Conservation (phyloP, 2,113 vertebrate species). For the Triplophysa siluroides region DNA sequence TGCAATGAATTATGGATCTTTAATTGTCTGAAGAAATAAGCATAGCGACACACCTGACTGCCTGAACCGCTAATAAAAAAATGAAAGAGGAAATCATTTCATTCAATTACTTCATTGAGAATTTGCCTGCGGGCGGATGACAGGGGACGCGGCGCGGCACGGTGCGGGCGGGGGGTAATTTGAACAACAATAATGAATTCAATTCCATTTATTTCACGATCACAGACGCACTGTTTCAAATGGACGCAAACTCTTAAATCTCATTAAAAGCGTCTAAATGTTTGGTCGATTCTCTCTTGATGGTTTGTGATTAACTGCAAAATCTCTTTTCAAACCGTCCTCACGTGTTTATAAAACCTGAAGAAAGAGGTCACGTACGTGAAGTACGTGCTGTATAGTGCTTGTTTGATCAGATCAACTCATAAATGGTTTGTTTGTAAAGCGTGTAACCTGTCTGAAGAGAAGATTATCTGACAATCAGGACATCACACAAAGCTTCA, state of each 20-base stretch:
- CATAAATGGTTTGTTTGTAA: too few species aligned
- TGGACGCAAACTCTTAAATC: not conserved
- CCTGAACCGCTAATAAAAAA: slow-evolving; percentile 32
- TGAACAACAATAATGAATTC: slow-evolving; percentile 21
- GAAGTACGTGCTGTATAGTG: too few species aligned
- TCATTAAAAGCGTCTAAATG: not conserved
- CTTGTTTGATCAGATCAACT: too few species aligned
- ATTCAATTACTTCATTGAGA: slow-evolving; percentile 32
- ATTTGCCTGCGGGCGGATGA: not conserved
- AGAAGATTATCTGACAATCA: too few species aligned
- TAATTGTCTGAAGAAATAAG: slow-evolving; percentile 39
- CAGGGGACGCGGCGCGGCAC: not conserved
- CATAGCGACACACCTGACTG: slow-evolving; percentile 23
- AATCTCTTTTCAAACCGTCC: not conserved
- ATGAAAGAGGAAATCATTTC: slow-evolving; percentile 23
- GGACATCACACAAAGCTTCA: too few species aligned
- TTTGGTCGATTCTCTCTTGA: not conserved
- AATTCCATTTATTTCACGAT: slow-evolving; percentile 15
- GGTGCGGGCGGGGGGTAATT: slow-evolving; percentile 10
- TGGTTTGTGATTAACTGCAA: not conserved
- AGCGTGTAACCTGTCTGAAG: too few species aligned
- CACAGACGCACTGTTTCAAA: not conserved
- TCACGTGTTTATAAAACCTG: too few species aligned
- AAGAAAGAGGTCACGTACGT: too few species aligned
- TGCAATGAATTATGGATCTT: slow-evolving; percentile 43